Evolutionary conservation across 2,797 vertebrate genomes (phyloP).

Genomic region (Pteropus rufus): DNA sequence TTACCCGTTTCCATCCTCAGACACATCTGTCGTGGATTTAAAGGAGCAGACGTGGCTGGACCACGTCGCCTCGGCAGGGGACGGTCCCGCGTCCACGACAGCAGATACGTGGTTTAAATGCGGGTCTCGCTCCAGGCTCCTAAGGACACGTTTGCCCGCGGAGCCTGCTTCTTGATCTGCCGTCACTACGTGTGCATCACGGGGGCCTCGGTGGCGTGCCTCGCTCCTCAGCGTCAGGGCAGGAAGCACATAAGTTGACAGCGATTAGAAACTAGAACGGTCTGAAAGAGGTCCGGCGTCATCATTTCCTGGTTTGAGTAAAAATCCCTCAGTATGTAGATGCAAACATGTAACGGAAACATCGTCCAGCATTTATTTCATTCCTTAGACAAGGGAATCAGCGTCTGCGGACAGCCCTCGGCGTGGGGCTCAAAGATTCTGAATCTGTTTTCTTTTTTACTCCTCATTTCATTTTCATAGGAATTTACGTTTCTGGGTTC

Average conservation of each 20-base stretch:
- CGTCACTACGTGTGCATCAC: no score
- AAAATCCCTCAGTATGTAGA: not conserved
- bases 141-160: not conserved
- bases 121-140: no score
- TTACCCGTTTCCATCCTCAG: not conserved
- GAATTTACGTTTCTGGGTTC: not conserved
- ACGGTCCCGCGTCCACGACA: no score
- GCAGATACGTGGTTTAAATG: not conserved
- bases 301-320: not conserved
- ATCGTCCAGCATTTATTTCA: fast-evolving
- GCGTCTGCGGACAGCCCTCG: not conserved
- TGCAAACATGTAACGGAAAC: not conserved
- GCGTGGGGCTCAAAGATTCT: fast-evolving
- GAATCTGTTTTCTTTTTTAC: not conserved
- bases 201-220: no score
- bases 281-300: not conserved
- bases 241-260: not conserved
- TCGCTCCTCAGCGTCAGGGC: no score
- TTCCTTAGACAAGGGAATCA: not conserved
- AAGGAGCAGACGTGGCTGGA: fast-evolving
- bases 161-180: no score
- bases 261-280: not conserved
- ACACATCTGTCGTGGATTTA: not conserved
- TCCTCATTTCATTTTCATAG: not conserved
- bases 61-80: no score